Conservation (phyloP, 2,113 vertebrate species). For the Chaetorhynchus papuensis region DNA sequence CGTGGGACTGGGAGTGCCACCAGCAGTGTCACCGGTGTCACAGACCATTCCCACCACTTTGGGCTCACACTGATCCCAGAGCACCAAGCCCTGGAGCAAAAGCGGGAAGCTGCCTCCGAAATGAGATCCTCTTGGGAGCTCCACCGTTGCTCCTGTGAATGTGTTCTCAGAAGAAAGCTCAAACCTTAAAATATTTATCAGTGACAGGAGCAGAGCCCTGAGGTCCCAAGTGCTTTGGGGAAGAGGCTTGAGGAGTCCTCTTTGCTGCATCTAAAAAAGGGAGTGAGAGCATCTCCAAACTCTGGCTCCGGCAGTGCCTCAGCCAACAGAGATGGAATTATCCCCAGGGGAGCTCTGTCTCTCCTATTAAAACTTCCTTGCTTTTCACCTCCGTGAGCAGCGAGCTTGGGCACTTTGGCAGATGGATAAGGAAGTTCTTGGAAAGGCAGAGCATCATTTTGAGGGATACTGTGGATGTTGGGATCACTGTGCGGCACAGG, state of each 20-base stretch:
- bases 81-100: fast-evolving
- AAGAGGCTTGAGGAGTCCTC: background rate
- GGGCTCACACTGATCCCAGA: background rate
- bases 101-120: fast-evolving
- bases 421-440: background rate
- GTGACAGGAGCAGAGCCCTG: background rate
- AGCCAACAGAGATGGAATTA: background rate
- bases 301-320: background rate
- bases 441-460: background rate
- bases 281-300: background rate
- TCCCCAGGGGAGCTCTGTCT: background rate
- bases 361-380: background rate
- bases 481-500: fast-evolving
- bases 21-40: fast-evolving
- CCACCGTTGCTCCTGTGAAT: background rate
- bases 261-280: background rate
- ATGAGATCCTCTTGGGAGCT: background rate
- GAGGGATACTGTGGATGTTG: background rate
- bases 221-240: background rate
- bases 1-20: fast-evolving
- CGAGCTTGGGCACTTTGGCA: background rate
- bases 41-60: background rate
- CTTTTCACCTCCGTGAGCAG: background rate
- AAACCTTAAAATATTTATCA: background rate
- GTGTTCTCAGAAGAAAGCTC: background rate